These are phyloP conservation scores for Eupeodes latifasciatus DNA, from an alignment of 2,888 invertebrate genomes.

Conservation along the genomic window DNA sequence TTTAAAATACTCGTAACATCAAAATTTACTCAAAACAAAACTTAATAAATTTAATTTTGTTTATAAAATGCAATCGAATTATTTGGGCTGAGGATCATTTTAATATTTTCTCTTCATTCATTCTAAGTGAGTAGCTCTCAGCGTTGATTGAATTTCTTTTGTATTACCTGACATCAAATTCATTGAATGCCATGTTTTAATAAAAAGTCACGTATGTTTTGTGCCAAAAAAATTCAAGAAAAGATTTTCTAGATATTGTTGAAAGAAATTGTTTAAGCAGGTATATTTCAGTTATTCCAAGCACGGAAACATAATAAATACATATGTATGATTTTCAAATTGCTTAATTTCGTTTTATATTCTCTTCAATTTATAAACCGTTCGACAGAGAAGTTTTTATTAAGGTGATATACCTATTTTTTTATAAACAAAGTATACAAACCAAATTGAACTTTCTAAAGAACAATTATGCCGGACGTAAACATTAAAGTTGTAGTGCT, in stretches of 20 bases:
- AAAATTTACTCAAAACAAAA: too few species aligned
- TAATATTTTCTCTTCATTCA: background rate
- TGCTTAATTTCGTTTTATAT: background rate
- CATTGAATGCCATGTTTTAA: background rate
- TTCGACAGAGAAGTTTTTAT: too few species aligned
- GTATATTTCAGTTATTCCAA: background rate
- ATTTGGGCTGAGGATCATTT: background rate
- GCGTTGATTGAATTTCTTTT: background rate
- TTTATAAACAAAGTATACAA: too few species aligned
- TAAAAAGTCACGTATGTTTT: slow-evolving; percentile 8
- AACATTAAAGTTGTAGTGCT: too few species aligned
- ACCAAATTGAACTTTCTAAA: too few species aligned
- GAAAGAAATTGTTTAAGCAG: background rate
- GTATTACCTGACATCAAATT: background rate
- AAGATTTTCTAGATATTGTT: background rate
- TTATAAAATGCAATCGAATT: too few species aligned
- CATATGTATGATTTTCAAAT: background rate
- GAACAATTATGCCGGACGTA: too few species aligned
- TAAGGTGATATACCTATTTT: too few species aligned
- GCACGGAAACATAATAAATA: background rate
- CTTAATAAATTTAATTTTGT: too few species aligned
- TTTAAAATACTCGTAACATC: too few species aligned
- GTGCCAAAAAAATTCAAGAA: background rate
- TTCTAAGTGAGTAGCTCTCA: background rate
- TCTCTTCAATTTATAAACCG: background rate